Percentiles rank a stretch among this genome's conserved stretches.
Evolutionary conservation across 2,888 invertebrate genomes (phyloP).

Genomic region (Lasioglossum oenotherae): DNA sequence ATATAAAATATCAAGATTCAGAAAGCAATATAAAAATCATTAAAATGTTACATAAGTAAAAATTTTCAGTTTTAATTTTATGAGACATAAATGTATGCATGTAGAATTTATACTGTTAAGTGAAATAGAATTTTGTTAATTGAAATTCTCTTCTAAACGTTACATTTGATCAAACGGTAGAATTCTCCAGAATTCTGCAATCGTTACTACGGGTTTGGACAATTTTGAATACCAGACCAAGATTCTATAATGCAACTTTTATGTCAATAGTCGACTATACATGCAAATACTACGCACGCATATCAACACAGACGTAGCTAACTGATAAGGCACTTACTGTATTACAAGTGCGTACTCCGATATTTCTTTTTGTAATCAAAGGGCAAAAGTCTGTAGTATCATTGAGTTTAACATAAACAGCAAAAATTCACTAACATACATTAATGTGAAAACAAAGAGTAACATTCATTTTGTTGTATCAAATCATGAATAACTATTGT

Average conservation of each 20-base stretch:
- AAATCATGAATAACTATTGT: neutral
- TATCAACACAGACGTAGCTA: conserved; percentile 24
- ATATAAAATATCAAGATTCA: neutral
- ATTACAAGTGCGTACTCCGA: conserved; percentile 23
- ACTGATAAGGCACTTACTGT: conserved; percentile 46
- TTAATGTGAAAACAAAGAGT: neutral
- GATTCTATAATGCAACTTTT: conserved; percentile 58
- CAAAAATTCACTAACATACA: neutral
- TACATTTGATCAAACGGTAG: neutral
- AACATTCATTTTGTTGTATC: neutral
- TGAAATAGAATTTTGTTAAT: neutral
- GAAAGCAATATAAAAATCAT: neutral
- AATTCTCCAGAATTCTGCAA: neutral
- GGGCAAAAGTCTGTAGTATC: neutral
- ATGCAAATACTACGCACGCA: conserved; percentile 24
- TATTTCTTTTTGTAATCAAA: neutral
- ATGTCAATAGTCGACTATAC: conserved; percentile 48
- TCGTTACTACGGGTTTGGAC: conserved; percentile 40
- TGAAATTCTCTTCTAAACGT: neutral
- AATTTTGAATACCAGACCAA: conserved; percentile 40
- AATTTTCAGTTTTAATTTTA: neutral
- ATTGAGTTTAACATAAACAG: neutral
- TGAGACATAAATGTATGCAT: neutral
- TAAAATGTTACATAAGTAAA: neutral
- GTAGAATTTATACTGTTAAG: neutral